Evolutionary conservation across 2,888 invertebrate genomes (phyloP), one percentile per base, ranked within the genome.

Genomic region (Aplocera efformata): DNA sequence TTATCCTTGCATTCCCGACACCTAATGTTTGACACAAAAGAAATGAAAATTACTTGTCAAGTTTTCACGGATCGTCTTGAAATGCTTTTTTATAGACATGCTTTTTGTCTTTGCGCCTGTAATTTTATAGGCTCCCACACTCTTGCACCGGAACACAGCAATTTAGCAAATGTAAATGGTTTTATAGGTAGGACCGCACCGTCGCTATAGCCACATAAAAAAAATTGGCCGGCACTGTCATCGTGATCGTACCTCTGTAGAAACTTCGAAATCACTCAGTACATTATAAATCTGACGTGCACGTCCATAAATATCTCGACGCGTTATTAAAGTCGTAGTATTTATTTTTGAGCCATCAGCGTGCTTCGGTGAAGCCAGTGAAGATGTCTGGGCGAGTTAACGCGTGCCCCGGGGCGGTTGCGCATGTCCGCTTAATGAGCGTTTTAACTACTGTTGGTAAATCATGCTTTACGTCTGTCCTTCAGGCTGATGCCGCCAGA

Each of bases 401-500:
- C 65, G 62, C 54, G 60, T 66, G 74, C 67, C 78, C 71, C 54
- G 69, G 60, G 70, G 72, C 72, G 61, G 52, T 63, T 67, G 71
- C 68, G 72, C 72, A 72, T 75, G 76, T 79, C 66, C 60, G 53
- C 62, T 73, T 82, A 81, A 81, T 82, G 78, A 80, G 68, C 67
- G 68, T 73, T 79, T 80, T 81, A 79, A 81, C 78, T 80, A 76
- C 79, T 75, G 75, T 72, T 71, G 69, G 72, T 80, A 79, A 79
- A 80, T 82, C 79, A 80, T 76, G 61, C 58, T 63, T 63, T 66
- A 63, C 34, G 43, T 38, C 23, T 9, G 53, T 68, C 66, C 63
- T 65, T 59, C 56, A 55, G 54, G 63, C 58, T 56, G 58, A 54
- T 55, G 55, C 59, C 49, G 54, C 49, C 49, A 49, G 45, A 45